Evolutionary conservation across 1,140 invertebrate genomes (phyloP).

Genomic region (Zaprionus camerounensis): DNA sequence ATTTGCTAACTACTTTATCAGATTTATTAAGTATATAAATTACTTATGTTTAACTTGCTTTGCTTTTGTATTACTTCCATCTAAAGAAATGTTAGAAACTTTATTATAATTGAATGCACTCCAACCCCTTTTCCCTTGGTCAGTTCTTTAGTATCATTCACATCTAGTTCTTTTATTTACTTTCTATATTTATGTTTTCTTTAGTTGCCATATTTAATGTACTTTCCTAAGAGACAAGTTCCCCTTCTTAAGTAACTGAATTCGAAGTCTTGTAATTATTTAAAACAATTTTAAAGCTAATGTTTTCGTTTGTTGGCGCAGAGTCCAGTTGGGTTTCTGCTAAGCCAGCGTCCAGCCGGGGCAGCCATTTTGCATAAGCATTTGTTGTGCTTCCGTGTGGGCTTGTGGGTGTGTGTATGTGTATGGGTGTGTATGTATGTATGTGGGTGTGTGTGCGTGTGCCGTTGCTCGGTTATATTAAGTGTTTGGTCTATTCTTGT

Average conservation of each 20-base stretch:
- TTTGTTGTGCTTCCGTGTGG: conserved; percentile 22
- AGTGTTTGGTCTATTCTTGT: conserved; percentile 25
- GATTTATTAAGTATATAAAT: no score
- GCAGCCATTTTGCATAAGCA: conserved; percentile 63
- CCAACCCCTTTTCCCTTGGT: no score
- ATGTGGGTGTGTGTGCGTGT: conserved; percentile 33
- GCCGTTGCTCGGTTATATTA: conserved; percentile 23
- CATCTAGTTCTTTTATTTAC: no score
- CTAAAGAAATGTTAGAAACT: no score
- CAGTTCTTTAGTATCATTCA: no score
- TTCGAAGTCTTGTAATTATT: background rate
- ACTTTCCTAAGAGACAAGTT: background rate
- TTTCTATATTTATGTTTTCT: no score
- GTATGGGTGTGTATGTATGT: background rate
- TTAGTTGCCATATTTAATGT: background rate
- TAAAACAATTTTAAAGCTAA: background rate
- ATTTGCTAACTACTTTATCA: no score
- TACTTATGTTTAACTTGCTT: no score
- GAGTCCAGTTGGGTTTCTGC: conserved; percentile 14
- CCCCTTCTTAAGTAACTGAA: background rate
- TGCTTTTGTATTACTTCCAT: no score
- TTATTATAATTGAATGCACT: no score
- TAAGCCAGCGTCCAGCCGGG: conserved; percentile 41
- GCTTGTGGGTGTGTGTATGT: conserved; percentile 9
- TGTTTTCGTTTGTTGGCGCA: background rate